These are phyloP conservation scores for Drosophila fulvimacula DNA, from an alignment of 2,888 invertebrate genomes.

Conservation along the genomic window DNA sequence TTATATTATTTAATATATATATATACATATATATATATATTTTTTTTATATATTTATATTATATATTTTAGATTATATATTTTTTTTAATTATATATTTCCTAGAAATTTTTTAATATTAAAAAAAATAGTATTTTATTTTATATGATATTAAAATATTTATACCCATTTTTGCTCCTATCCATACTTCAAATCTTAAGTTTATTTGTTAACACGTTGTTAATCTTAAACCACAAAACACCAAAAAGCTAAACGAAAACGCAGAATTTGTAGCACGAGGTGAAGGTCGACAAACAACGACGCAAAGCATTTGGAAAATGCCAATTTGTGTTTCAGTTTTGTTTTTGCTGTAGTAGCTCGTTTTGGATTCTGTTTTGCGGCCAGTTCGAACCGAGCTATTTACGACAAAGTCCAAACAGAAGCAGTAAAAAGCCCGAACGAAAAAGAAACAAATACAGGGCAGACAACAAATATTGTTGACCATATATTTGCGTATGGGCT, in stretches of 20 bases:
- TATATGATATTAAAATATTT: too few species aligned
- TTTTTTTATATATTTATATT: too few species aligned
- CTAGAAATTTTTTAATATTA: too few species aligned
- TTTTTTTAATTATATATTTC: too few species aligned
- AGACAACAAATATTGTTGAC: constrained; percentile 14
- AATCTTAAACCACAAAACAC: constrained; percentile 1
- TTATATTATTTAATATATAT: too few species aligned
- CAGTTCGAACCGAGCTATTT: constrained; percentile 15
- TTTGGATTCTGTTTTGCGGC: constrained; percentile 25
- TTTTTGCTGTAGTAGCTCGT: neutral
- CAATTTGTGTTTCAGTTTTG: constrained; percentile 33
- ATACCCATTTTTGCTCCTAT: too few species aligned
- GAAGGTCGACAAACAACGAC: constrained; percentile 69
- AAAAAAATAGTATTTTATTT: too few species aligned
- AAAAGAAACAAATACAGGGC: constrained; percentile 12
- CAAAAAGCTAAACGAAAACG: neutral
- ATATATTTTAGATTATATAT: too few species aligned
- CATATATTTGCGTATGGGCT: constrained; percentile 17
- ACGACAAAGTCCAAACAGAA: constrained; percentile 35
- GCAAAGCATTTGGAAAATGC: constrained; percentile 43
- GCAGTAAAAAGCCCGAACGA: constrained; percentile 20
- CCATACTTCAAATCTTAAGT: neutral
- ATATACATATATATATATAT: too few species aligned
- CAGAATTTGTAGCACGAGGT: constrained; percentile 56
- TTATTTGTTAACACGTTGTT: constrained; percentile 7